These are phyloP conservation scores for Cremastinae sp. DNA, from an alignment of 2,888 invertebrate species.

Conservation along the genomic window DNA sequence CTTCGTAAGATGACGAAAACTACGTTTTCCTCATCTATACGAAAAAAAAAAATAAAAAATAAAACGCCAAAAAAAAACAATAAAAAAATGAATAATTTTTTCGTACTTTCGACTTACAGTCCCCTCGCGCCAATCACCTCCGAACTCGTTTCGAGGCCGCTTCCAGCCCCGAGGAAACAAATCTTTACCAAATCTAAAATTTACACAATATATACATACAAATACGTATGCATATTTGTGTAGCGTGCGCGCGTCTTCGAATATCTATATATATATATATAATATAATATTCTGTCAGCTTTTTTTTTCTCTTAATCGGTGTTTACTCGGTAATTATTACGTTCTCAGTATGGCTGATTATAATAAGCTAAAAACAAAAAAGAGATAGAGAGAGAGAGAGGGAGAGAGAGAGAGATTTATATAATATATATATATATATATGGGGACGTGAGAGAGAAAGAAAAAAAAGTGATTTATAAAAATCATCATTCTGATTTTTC, in stretches of 20 bases:
- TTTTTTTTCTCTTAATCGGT: slow-evolving; percentile 70
- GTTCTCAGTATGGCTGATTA: slow-evolving; percentile 77
- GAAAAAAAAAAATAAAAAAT: slow-evolving; percentile 26
- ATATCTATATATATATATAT: slow-evolving; percentile 63
- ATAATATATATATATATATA: no score
- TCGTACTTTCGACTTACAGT: slow-evolving; percentile 64
- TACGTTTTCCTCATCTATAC: slow-evolving; percentile 36
- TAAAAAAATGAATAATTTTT: slow-evolving; percentile 34
- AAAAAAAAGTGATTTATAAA: slow-evolving; percentile 60
- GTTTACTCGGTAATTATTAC: slow-evolving; percentile 75
- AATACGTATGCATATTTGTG: slow-evolving; percentile 41
- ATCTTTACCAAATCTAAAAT: slow-evolving; percentile 70
- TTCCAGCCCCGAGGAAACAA: slow-evolving; percentile 54
- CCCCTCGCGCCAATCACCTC: slow-evolving; percentile 63
- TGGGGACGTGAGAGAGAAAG: slow-evolving; percentile 41
- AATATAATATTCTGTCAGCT: no score
- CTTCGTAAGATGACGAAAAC: slow-evolving; percentile 39
- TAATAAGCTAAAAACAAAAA: slow-evolving; percentile 69
- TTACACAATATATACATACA: slow-evolving; percentile 69
- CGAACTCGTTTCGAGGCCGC: slow-evolving; percentile 48
- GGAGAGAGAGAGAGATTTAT: no score
- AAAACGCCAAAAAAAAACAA: slow-evolving; percentile 13
- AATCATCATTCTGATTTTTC: slow-evolving; percentile 32
- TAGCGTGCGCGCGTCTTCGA: slow-evolving; percentile 39
- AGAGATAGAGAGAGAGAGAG: slow-evolving; percentile 33